Percentiles rank a stretch among this genome's conserved stretches.
phyloP scores from a whole-genome alignment of 2,113 vertebrate species.

The Chaetops frenatus region DNA sequence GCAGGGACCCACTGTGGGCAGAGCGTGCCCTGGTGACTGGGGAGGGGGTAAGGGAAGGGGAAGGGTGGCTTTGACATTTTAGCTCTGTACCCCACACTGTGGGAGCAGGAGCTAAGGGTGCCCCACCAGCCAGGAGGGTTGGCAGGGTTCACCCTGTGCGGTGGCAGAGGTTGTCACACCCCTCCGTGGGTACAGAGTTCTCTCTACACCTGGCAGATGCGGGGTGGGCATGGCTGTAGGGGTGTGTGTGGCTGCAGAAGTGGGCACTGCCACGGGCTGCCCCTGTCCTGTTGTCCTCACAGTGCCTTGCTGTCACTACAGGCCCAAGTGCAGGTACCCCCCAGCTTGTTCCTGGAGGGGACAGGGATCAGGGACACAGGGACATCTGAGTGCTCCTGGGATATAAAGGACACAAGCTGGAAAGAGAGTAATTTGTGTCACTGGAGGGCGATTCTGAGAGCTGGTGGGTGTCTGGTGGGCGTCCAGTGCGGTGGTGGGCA shows the following conservation, averaged over 20 bases:
- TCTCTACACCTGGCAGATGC: not conserved
- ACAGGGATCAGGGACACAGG: not conserved
- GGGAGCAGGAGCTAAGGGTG: not conserved
- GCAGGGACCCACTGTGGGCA: rapidly evolving
- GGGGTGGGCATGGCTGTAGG: not conserved
- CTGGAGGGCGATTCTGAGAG: not conserved
- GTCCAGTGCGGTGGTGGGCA: not conserved
- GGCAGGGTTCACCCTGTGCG: not conserved
- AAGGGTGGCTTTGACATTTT: not conserved
- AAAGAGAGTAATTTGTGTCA: not conserved
- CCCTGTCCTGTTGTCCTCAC: not conserved
- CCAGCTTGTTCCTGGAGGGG: not conserved
- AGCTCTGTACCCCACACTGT: not conserved
- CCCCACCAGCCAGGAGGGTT: rapidly evolving
- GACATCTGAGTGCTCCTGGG: not conserved
- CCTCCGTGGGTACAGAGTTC: not conserved
- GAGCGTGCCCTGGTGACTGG: not conserved
- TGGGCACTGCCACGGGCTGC: rapidly evolving
- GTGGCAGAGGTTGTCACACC: not conserved
- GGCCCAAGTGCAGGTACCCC: too few species aligned
- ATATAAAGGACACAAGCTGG: not conserved
- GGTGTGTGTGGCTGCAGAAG: not conserved
- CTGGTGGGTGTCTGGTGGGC: rapidly evolving
- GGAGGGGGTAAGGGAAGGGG: not conserved
- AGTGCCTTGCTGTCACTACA: not conserved